A percentile compares a stretch with the other conserved stretches of the same genome.
phyloP scores from a whole-genome alignment of 2,113 vertebrate species.

The Jacana jacana region DNA sequence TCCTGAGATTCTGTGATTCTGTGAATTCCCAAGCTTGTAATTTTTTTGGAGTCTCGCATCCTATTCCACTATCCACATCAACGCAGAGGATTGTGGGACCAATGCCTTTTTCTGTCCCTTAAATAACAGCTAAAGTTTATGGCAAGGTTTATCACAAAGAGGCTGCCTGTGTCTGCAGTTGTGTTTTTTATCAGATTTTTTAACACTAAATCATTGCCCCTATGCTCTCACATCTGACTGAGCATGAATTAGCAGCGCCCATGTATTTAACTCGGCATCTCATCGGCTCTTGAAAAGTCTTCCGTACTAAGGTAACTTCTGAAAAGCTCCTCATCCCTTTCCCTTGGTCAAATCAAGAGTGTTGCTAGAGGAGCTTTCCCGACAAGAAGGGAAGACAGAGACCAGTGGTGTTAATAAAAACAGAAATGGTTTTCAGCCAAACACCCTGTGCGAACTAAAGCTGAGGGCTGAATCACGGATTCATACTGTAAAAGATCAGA shows the following conservation, averaged over 20 bases:
- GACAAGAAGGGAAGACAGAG: background rate
- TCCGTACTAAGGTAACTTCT: background rate
- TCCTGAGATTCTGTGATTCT: too few relatives aligned
- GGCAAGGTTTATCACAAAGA: background rate
- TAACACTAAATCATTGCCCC: background rate
- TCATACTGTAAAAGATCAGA: conserved; percentile 28
- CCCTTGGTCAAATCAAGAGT: background rate
- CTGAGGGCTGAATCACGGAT: conserved; percentile 8
- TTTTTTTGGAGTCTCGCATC: background rate
- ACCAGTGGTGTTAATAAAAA: background rate
- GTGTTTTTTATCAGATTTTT: background rate
- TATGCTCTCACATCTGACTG: background rate
- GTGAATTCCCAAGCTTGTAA: background rate
- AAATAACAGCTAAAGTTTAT: background rate
- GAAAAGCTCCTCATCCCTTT: background rate
- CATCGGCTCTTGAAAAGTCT: background rate
- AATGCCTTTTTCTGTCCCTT: background rate
- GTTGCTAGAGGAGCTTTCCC: background rate
- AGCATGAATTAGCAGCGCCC: background rate
- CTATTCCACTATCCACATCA: background rate
- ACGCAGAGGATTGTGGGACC: background rate
- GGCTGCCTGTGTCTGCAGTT: background rate
- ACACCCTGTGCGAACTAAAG: background rate
- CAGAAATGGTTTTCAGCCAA: background rate
- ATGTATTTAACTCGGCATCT: background rate